Base-by-base conservation (phyloP, 2,113 vertebrate species). In the Corythornis cristatus region DNA sequence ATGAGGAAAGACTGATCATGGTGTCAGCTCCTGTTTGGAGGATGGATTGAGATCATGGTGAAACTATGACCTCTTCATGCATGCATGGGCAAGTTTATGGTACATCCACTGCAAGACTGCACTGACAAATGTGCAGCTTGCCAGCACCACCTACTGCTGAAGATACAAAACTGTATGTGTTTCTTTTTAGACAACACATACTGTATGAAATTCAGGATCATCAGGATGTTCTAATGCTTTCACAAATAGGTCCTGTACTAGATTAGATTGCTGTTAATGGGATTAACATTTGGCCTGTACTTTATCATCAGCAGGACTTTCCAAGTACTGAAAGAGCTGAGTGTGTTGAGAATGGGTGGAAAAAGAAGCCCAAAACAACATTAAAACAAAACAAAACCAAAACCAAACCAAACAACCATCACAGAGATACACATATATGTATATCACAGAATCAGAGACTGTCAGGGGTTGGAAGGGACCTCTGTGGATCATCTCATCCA, bases 91-190 rank as follows among this genome's bases (percentile, higher is more conserved):
- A 20, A 6, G 26, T 4, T 23, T 9, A 11, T 45, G 61, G 6
- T 14, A n/a, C 43, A 14, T 70, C 2, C 16, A 29, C 31, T 10
- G 7, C 19, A 6, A 9, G 9, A 37, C 26, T 2, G 17, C 35
- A 7, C 26, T 12, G 2, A 28, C 26, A 33, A 15, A 67, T 37
- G 45, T 15, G 86, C 28, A 61, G 81, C 51, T 91, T 61, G 75
- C 35, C 93, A 95, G 93, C 93, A 82, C 96, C 95, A 95, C 50
- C 95, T 97, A 53, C 92, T 89, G 95, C 67, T 43, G 81, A 19
- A 33, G 78, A 37, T 18, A 12, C 60, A 78, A 66, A 93, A 94
- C 50, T 77, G 73, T 56, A 31, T 20, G 35, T 3, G 28, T 16
- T 51, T 28, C 33, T 15, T 58, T 28, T 6, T 19, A 20, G 42